Conservation (phyloP, 2,797 vertebrate species). For the Chelmon rostratus region DNA sequence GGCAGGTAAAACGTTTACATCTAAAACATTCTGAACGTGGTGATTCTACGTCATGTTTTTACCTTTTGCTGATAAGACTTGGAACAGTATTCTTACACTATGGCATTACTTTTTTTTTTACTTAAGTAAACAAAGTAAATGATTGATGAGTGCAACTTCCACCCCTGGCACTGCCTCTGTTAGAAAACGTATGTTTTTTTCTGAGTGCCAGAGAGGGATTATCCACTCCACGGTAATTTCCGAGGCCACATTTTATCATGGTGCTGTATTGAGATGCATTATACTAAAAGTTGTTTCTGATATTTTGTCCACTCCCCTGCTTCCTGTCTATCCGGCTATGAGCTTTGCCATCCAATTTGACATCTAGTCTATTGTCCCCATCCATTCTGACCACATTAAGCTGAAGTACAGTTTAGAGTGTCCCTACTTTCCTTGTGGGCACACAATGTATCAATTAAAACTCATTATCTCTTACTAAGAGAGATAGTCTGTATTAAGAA, state of each 20-base stretch:
- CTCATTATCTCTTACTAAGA: slow-evolving; percentile 42
- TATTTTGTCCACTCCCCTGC: neutral
- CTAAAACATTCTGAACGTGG: neutral
- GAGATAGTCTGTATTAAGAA: slow-evolving; percentile 35
- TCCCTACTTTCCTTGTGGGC: slow-evolving; percentile 18
- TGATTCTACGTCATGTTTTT: neutral
- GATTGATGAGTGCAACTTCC: too few species aligned
- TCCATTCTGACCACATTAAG: slow-evolving; percentile 6
- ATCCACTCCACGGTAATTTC: neutral
- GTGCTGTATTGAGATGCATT: neutral
- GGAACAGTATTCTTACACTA: neutral
- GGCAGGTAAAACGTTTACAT: neutral
- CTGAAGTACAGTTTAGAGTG: slow-evolving; percentile 14
- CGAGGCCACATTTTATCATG: neutral
- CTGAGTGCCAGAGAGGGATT: neutral
- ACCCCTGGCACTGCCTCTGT: neutral
- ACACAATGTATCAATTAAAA: slow-evolving; percentile 42
- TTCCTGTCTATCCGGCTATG: slow-evolving; percentile 1
- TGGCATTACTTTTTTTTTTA: neutral
- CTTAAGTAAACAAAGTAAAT: neutral
- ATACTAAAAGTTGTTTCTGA: neutral
- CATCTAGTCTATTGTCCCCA: slow-evolving; percentile 22
- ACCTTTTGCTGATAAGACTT: neutral
- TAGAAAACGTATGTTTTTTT: neutral
- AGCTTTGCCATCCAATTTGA: slow-evolving; percentile 25